These are phyloP conservation scores for Anagrus nilaparvatae DNA, from an alignment of 1,140 invertebrate genomes.

Conservation along the genomic window DNA sequence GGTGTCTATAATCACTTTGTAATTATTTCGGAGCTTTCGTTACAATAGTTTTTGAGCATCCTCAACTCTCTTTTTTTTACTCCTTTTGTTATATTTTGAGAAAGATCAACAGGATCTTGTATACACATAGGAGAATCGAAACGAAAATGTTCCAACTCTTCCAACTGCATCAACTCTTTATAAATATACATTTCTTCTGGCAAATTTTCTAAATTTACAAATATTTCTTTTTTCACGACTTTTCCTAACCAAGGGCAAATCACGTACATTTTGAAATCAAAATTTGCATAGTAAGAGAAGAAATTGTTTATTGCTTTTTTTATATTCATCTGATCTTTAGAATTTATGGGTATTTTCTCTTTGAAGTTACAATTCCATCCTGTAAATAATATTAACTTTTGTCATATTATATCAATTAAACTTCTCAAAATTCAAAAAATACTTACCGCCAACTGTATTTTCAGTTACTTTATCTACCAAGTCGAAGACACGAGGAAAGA, in stretches of 20 bases:
- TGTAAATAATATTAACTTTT: neutral
- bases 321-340: slow-evolving; percentile 17
- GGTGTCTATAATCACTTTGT: too few relatives aligned
- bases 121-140: slow-evolving; percentile 34
- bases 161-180: neutral
- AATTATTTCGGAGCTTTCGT: too few relatives aligned
- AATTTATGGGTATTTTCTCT: slow-evolving; percentile 1
- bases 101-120: slow-evolving; percentile 44
- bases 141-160: slow-evolving; percentile 18
- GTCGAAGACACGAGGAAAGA: slow-evolving; percentile 21
- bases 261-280: slow-evolving; percentile 36
- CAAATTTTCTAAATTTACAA: slow-evolving; percentile 1
- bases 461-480: slow-evolving; percentile 19
- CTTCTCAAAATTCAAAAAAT: too few relatives aligned
- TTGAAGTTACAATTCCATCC: slow-evolving; percentile 11
- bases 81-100: slow-evolving; percentile 38
- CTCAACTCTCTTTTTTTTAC: slow-evolving; percentile 23
- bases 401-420: too few relatives aligned
- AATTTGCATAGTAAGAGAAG: slow-evolving; percentile 38
- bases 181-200: slow-evolving; percentile 10
- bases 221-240: too few relatives aligned
- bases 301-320: slow-evolving; percentile 38
- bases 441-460: slow-evolving; percentile 17
- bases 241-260: slow-evolving; percentile 40
- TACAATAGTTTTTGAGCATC: slow-evolving; percentile 20